Evolutionary conservation across 2,888 invertebrate genomes (phyloP).

Genomic region (Meloe dianella): DNA sequence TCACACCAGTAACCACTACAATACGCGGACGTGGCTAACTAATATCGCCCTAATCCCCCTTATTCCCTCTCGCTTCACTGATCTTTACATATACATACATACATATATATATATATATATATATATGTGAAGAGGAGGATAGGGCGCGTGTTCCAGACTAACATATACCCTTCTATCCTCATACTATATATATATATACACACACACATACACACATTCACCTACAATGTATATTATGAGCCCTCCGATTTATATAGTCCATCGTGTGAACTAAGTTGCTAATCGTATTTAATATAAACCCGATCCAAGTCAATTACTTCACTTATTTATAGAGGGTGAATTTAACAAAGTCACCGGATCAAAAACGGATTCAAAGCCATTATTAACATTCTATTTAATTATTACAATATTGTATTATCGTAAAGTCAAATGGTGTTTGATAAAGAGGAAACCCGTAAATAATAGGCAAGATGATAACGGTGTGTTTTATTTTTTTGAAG

Average conservation of each 20-base stretch:
- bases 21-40: constrained; percentile 56
- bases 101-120: constrained; percentile 15
- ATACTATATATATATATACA: not conserved
- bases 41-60: constrained; percentile 54
- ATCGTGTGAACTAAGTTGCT: constrained; percentile 50
- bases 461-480: not conserved
- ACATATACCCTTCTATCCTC: not conserved
- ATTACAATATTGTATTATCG: not conserved
- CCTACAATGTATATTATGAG: constrained; percentile 36
- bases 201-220: constrained; percentile 21
- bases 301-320: constrained; percentile 48
- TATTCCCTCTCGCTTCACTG: constrained; percentile 46
- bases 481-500: not conserved
- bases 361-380: constrained; percentile 2
- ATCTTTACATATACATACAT: constrained; percentile 41
- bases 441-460: not conserved
- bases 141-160: not conserved
- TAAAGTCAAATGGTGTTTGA: not conserved
- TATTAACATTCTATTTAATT: not conserved
- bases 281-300: constrained; percentile 50
- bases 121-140: not conserved
- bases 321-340: constrained; percentile 19
- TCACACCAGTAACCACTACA: constrained; percentile 62
- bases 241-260: constrained; percentile 40
- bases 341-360: constrained; percentile 6